These are phyloP conservation scores for Orthonyx spaldingii DNA, from an alignment of 2,113 vertebrate species.

Conservation along the genomic window DNA sequence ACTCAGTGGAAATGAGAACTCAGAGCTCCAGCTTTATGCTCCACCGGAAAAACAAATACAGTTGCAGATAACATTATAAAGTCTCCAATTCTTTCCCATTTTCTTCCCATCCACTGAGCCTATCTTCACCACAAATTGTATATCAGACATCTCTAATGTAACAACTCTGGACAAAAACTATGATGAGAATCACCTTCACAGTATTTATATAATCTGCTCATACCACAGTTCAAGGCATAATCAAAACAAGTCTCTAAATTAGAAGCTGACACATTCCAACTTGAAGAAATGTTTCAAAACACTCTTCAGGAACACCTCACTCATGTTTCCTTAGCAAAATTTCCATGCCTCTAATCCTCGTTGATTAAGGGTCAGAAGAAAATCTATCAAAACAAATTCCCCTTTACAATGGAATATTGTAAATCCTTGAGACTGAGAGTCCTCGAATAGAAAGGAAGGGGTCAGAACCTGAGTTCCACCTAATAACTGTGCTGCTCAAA, in stretches of 20 bases:
- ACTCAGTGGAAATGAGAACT: constrained; percentile 25
- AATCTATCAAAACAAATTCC: constrained; percentile 27
- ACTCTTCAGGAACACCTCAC: constrained; percentile 22
- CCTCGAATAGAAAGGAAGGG: not conserved
- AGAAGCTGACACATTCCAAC: constrained; percentile 5
- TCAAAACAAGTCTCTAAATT: constrained; percentile 4
- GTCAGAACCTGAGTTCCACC: not conserved
- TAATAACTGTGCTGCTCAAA: not conserved
- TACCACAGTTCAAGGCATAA: not conserved
- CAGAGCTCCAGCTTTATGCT: not conserved
- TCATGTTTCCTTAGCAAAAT: not conserved
- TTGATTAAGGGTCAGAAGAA: constrained; percentile 10
- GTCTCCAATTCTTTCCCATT: not conserved
- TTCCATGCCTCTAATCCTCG: not conserved
- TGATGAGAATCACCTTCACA: not conserved
- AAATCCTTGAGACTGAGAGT: not conserved
- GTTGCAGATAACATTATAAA: constrained; percentile 19
- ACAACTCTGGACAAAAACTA: not conserved
- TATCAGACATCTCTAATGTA: not conserved
- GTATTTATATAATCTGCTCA: not conserved
- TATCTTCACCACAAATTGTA: not conserved
- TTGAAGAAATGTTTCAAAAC: not conserved
- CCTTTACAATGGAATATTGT: not conserved
- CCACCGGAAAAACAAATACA: constrained; percentile 31
- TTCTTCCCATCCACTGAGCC: not conserved